Percentiles rank a stretch among this genome's conserved stretches.
These are phyloP conservation scores for Tricholauxania praeusta DNA, from an alignment of 2,888 invertebrate species.

Conservation along the genomic window DNA sequence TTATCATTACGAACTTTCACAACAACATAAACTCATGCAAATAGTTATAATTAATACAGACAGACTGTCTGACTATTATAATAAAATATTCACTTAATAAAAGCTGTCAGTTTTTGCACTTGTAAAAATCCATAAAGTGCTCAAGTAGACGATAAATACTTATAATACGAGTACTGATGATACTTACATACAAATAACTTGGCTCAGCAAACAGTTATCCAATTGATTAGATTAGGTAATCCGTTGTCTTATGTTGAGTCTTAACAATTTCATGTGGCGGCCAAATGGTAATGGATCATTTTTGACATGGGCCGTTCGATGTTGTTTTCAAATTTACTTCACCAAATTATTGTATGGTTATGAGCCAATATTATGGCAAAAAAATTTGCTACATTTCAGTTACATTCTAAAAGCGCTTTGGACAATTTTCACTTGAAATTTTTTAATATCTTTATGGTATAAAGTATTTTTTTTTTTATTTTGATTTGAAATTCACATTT, in stretches of 20 bases:
- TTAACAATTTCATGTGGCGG: slow-evolving; percentile 19
- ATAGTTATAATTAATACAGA: too few relatives aligned
- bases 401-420: slow-evolving; percentile 19
- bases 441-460: neutral
- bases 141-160: too few relatives aligned
- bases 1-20: too few relatives aligned
- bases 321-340: neutral
- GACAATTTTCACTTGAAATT: neutral
- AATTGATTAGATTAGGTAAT: neutral
- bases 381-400: neutral
- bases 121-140: too few relatives aligned
- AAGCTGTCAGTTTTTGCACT: too few relatives aligned
- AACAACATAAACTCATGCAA: too few relatives aligned
- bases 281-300: too few relatives aligned
- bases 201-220: slow-evolving; percentile 17
- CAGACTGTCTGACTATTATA: too few relatives aligned
- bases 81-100: too few relatives aligned
- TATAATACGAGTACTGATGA: neutral
- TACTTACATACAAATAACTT: slow-evolving; percentile 24
- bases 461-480: neutral
- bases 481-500: neutral
- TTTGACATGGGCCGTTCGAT: too few relatives aligned
- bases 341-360: neutral
- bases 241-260: slow-evolving; percentile 11
- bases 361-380: neutral